Conservation (phyloP, 2,888 invertebrate species). For the Dinocampus coccinellae region DNA sequence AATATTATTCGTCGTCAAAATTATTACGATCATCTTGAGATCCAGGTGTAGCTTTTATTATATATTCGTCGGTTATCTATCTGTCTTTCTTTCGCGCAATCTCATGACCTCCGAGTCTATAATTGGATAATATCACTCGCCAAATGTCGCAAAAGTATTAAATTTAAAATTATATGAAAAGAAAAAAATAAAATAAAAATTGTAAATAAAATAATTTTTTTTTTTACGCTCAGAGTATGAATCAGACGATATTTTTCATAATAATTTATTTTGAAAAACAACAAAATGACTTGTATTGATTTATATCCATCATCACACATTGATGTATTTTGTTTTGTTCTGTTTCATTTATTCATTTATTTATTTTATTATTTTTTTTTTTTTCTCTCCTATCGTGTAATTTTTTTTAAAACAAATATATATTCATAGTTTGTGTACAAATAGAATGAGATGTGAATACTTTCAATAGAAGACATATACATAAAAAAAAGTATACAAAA, state of each 20-base stretch:
- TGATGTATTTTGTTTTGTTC: neutral
- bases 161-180: constrained; percentile 11
- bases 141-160: constrained; percentile 20
- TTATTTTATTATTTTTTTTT: neutral
- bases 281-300: neutral
- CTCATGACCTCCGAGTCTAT: constrained; percentile 35
- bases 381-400: too few relatives aligned
- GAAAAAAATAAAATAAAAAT: neutral
- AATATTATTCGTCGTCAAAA: constrained; percentile 7
- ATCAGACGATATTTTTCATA: neutral
- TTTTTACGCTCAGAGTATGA: neutral
- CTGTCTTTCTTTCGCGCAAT: constrained; percentile 30
- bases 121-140: constrained; percentile 52
- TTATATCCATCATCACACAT: neutral
- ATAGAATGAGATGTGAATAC: too few relatives aligned
- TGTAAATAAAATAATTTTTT: neutral
- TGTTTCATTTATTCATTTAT: neutral
- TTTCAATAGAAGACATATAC: too few relatives aligned
- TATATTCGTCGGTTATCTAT: neutral
- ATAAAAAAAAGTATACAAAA: too few relatives aligned
- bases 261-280: constrained; percentile 13
- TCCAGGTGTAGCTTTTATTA: constrained; percentile 13
- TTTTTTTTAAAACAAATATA: too few relatives aligned
- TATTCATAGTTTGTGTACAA: too few relatives aligned
- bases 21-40: constrained; percentile 15